Conservation (phyloP, 1,140 invertebrate genomes). For the Planococcus citri region DNA sequence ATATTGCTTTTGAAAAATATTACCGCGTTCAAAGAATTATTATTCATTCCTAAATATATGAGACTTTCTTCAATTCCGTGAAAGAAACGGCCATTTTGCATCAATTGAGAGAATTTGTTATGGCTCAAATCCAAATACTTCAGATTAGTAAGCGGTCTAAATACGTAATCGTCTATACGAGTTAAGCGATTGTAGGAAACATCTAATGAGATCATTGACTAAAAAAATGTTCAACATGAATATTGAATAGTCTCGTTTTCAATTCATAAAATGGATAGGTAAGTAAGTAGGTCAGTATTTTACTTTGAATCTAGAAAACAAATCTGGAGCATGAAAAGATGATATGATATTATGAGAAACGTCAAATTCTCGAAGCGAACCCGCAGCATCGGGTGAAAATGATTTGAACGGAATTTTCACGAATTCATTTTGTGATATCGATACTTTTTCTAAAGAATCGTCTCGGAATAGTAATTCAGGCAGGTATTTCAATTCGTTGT, state of each 20-base stretch:
- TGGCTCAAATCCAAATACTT: neutral
- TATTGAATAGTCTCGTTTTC: too few species aligned
- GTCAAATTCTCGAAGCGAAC: slow-evolving; percentile 58
- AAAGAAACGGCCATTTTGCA: neutral
- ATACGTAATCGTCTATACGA: neutral
- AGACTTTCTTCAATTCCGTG: neutral
- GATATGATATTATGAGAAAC: slow-evolving; percentile 69
- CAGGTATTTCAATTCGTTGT: slow-evolving; percentile 60
- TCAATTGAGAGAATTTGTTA: neutral
- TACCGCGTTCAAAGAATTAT: neutral
- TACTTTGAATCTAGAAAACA: slow-evolving; percentile 42
- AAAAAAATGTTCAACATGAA: too few species aligned
- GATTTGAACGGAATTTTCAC: slow-evolving; percentile 59
- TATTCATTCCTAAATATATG: neutral
- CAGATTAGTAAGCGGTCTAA: neutral
- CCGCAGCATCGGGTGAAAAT: slow-evolving; percentile 49
- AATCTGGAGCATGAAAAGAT: slow-evolving; percentile 55
- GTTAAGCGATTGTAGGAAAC: neutral
- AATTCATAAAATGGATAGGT: too few species aligned
- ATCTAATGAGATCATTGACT: neutral
- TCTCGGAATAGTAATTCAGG: slow-evolving; percentile 64
- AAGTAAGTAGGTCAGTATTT: slow-evolving; percentile 21
- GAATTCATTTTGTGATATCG: slow-evolving; percentile 66
- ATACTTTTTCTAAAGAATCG: slow-evolving; percentile 56
- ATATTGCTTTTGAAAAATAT: too few species aligned